A percentile compares a stretch with the other conserved stretches of the same genome.
Evolutionary conservation across 2,888 invertebrate species (phyloP).

Genomic region (Sphaerophoria taeniata): DNA sequence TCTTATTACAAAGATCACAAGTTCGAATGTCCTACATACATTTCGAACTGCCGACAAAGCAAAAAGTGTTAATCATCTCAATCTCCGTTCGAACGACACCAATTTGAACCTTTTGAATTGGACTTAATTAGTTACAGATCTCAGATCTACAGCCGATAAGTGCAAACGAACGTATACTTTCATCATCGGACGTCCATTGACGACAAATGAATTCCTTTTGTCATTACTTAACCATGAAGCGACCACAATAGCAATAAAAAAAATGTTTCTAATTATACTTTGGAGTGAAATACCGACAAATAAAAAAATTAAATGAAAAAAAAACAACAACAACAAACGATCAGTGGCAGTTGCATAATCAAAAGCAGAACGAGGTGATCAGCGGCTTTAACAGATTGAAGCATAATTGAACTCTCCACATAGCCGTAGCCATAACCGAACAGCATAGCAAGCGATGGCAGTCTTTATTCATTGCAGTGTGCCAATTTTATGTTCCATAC

Average conservation of each 20-base stretch:
- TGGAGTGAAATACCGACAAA: slow-evolving; percentile 34
- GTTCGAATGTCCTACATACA: too few relatives aligned
- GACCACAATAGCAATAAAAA: not conserved
- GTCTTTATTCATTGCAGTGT: slow-evolving; percentile 16
- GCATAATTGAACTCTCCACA: slow-evolving; percentile 12
- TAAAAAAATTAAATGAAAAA: slow-evolving; percentile 18
- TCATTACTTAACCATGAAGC: slow-evolving; percentile 55
- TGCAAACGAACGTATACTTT: not conserved
- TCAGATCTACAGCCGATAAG: slow-evolving; percentile 52
- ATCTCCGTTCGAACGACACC: slow-evolving; percentile 39
- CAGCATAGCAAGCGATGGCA: slow-evolving; percentile 3
- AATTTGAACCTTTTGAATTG: slow-evolving; percentile 52
- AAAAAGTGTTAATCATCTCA: slow-evolving; percentile 53
- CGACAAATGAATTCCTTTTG: slow-evolving; percentile 50
- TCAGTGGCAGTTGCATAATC: slow-evolving; percentile 66
- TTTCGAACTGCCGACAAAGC: not conserved
- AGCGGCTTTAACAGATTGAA: slow-evolving; percentile 34
- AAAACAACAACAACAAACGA: slow-evolving; percentile 24
- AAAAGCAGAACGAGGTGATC: slow-evolving; percentile 62
- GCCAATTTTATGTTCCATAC: slow-evolving; percentile 31
- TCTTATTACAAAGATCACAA: slow-evolving; percentile 5
- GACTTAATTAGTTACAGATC: slow-evolving; percentile 58
- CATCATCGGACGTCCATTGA: slow-evolving; percentile 20
- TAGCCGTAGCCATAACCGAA: not conserved
- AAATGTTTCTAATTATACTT: slow-evolving; percentile 22